Conservation (phyloP, 2,797 vertebrate genomes). For the Lithobates sylvaticus region DNA sequence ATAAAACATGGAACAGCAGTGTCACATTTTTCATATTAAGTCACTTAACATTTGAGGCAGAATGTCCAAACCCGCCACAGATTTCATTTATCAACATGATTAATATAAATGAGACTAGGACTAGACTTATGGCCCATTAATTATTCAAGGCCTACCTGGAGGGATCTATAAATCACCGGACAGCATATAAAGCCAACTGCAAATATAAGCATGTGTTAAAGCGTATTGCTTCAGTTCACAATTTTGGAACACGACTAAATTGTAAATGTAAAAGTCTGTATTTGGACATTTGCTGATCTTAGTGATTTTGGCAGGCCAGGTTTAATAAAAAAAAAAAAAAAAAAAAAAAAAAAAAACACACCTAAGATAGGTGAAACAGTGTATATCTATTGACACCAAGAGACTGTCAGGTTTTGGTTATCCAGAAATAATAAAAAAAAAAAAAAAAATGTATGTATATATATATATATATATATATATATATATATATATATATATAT, state of each 20-base stretch:
- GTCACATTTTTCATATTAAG: not conserved
- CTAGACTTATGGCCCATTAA: slow-evolving; percentile 32
- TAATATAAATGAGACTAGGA: slow-evolving; percentile 28
- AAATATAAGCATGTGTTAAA: not conserved
- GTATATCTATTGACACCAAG: too few species aligned
- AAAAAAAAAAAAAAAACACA: too few species aligned
- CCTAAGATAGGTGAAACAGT: too few species aligned
- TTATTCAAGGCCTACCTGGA: slow-evolving; percentile 16
- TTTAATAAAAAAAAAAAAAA: too few species aligned
- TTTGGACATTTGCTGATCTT: too few species aligned
- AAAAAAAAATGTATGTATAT: too few species aligned
- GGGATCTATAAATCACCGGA: slow-evolving; percentile 32
- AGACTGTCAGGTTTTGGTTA: too few species aligned
- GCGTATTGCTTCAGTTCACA: not conserved
- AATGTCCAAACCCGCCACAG: not conserved
- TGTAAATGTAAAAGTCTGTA: not conserved
- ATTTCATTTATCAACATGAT: slow-evolving; percentile 23
- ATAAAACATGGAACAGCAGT: not conserved
- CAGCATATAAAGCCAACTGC: not conserved
- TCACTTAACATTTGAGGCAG: slow-evolving; percentile 6
- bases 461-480: too few species aligned
- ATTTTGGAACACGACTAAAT: not conserved
- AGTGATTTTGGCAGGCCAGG: too few species aligned
- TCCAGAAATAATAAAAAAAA: too few species aligned
- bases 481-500: too few species aligned